Conservation (phyloP, 2,113 vertebrate species). For the Mystacornis crossleyi region DNA sequence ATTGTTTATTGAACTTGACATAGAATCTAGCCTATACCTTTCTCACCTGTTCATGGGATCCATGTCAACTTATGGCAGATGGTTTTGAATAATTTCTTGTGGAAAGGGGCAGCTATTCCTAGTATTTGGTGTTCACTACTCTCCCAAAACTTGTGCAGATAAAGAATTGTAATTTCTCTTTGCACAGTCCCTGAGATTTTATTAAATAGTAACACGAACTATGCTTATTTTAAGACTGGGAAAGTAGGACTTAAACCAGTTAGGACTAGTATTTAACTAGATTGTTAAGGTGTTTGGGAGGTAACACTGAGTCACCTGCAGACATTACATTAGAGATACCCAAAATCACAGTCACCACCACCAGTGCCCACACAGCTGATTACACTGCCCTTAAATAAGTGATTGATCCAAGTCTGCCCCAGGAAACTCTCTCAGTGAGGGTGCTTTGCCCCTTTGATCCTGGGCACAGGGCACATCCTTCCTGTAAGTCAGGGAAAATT, state of each 20-base stretch:
- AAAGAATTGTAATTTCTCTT: not conserved
- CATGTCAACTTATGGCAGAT: not conserved
- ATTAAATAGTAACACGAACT: not conserved
- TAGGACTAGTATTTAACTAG: not conserved
- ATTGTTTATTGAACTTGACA: not conserved
- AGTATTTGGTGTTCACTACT: not conserved
- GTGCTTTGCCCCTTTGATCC: not conserved
- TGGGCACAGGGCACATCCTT: not conserved
- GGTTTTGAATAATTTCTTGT: not conserved
- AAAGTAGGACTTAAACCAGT: not conserved
- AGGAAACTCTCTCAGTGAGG: not conserved
- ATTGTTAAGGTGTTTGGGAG: not conserved
- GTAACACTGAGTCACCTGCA: not conserved
- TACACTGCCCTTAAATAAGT: not conserved
- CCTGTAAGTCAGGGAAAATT: not conserved
- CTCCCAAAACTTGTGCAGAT: not conserved
- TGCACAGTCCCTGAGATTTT: not conserved
- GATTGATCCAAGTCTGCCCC: not conserved
- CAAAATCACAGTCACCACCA: not conserved
- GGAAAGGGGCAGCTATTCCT: not conserved
- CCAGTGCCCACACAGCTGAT: not conserved
- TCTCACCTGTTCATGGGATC: not conserved
- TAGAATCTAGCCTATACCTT: not conserved
- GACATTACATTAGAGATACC: not conserved
- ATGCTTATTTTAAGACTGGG: not conserved